These are phyloP conservation scores for Lepidurus packardi DNA, from an alignment of 1,140 invertebrate genomes.

Conservation along the genomic window DNA sequence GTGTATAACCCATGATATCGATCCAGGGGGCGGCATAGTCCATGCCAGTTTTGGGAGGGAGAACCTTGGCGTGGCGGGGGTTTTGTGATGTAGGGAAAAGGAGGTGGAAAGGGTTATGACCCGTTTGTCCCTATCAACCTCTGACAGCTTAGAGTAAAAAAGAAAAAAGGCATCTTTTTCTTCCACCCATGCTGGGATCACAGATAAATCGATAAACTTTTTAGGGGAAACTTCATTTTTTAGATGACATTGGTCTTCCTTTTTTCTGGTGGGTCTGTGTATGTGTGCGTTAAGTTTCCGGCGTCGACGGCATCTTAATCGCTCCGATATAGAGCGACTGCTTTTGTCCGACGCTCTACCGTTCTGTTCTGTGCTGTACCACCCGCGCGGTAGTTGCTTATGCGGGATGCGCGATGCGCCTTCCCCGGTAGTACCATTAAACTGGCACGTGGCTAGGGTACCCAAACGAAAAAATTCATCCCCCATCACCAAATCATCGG, in stretches of 20 bases:
- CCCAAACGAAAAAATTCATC: background rate
- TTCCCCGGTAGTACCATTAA: slow-evolving; percentile 8
- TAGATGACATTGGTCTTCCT: background rate
- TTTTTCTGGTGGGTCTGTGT: background rate
- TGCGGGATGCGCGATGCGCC: slow-evolving; percentile 1
- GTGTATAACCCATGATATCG: background rate
- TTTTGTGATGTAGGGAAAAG: background rate
- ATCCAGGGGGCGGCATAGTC: background rate
- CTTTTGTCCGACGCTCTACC: background rate
- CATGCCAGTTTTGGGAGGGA: background rate
- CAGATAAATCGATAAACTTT: background rate
- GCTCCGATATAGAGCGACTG: background rate
- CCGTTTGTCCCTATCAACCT: slow-evolving; percentile 18
- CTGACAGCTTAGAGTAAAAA: slow-evolving; percentile 11
- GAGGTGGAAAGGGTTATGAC: slow-evolving; percentile 10
- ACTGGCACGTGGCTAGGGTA: background rate
- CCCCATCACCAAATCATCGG: background rate
- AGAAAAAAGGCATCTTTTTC: background rate
- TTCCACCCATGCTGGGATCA: background rate
- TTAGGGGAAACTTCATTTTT: background rate
- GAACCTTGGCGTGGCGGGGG: background rate
- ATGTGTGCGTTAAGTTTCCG: background rate
- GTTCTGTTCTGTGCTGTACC: background rate
- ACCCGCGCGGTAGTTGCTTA: slow-evolving; percentile 20
- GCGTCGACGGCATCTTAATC: slow-evolving; percentile 13